Evolutionary conservation across 2,888 invertebrate genomes (phyloP), one percentile per base, ranked within the genome.

Genomic region (Tanytarsus gracilentus): DNA sequence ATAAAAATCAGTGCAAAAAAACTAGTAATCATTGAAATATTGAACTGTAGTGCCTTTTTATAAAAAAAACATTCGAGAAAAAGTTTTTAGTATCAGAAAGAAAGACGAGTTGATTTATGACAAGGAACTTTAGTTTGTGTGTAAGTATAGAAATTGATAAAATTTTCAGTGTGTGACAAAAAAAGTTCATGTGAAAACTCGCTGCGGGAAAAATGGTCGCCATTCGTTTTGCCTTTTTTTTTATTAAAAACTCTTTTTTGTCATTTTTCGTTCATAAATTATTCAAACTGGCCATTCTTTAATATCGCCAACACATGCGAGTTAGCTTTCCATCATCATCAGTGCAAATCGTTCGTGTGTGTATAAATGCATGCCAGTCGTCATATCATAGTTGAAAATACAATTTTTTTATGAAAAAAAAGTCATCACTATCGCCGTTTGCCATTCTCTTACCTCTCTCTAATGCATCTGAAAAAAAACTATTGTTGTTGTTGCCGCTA

Each of bases 211-310:
- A 30, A 48, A 48, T 21, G 29, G 58, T 58, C 58, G 58, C 58
- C 58, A 58, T 58, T 58, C 48, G 29, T 16, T n/a, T n/a, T n/a
- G n/a, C n/a, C n/a, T n/a, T n/a, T n/a, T n/a, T n/a, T n/a, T n/a
- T n/a, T n/a, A n/a, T n/a, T n/a, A n/a, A n/a, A n/a, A 14, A 2
- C 36, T 2, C 14, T 16, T 39, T 4, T 18, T 39, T 18, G 7
- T 36, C 16, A 55, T 30, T 52, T 33, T 52, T 6, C 7, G 33
- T 55, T 55, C 9, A 25, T 39, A 55, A 55, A 39, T 40, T 40
- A 55, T 55, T 55, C 26, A 55, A 36, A 36, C 11, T 14, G 16
- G n/a, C n/a, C 36, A 14, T 36, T n/a, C n/a, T n/a, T n/a, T n/a
- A n/a, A n/a, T n/a, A n/a, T n/a, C n/a, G n/a, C n/a, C n/a, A n/a